Evolutionary conservation across 2,888 invertebrate species (phyloP), one percentile per base, ranked within the genome.

Genomic region (Imbricaverruca yamaguchii): DNA sequence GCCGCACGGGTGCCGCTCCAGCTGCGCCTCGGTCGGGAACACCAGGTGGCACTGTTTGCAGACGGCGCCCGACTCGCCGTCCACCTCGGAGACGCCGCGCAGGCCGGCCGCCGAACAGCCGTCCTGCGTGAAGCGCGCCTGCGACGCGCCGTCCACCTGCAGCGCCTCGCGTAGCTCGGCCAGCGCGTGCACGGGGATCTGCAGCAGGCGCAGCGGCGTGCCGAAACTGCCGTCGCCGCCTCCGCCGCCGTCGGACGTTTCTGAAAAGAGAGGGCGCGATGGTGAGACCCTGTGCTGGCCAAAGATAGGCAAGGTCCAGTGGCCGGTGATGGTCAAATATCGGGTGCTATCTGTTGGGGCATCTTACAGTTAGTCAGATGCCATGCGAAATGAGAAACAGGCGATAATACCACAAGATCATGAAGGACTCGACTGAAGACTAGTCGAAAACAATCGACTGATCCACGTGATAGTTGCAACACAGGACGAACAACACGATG

Each of bases 1-100:
- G 83, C 80, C 81, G 57, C 83, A 82, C 81, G 82, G 83, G 81
- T 83, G 83, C 53, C 81, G 81, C 78, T 81, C 81, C 81, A 83
- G 81, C 61, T 81, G 80, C 23, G 81, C 55, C 23, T 80, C 81
- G 21, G 83, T 82, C 13, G 83, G 81, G 77, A 83, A 83, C n/a
- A 83, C 83, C 57, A 83, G 83, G 79, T 83, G 83, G 74, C 83
- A 83, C 55, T 82, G 77, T 53, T 83, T 83, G 78, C 83, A 83
- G 59, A 83, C 83, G 83, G 82, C 83, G n/a, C 83, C 83, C 57
- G 82, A 81, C 79, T 83, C 83, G 15, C 83, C 83, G 77, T 83
- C 83, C 23, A 59, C 79, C 57, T 56, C 79, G 13, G 57, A 15
- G 57, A 79, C 57, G 57, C 79, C 79, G 57, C 25, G 8, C 57